Conservation (phyloP, 2,113 vertebrate species). For the Bostrychus sinensis region DNA sequence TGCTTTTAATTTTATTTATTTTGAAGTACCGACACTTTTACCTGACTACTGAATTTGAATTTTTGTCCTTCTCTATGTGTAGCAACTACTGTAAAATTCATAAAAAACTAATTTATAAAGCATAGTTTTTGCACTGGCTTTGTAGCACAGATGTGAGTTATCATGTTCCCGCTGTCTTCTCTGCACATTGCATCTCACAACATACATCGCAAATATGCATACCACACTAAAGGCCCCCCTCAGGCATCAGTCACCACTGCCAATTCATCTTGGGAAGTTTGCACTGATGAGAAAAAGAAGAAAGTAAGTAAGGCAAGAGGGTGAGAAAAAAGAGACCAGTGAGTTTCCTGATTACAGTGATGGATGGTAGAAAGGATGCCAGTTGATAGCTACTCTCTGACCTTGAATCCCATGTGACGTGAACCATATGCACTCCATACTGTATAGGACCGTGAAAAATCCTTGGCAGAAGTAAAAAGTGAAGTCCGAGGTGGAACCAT, state of each 20-base stretch:
- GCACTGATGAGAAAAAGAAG: conserved; percentile 43
- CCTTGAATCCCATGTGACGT: conserved; percentile 21
- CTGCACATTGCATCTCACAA: conserved; percentile 26
- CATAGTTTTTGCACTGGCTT: neutral
- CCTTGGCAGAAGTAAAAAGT: conserved; percentile 1
- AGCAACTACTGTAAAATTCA: neutral
- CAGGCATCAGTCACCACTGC: conserved; percentile 57
- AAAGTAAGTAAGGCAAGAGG: conserved; percentile 24
- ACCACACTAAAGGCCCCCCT: conserved; percentile 28
- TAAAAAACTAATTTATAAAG: neutral
- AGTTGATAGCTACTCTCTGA: conserved; percentile 31
- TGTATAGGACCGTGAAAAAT: conserved; percentile 14
- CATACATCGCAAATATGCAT: conserved; percentile 29
- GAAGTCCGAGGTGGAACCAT: neutral
- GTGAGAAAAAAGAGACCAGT: conserved; percentile 22
- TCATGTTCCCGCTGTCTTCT: conserved; percentile 33
- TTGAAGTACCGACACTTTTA: too few species aligned
- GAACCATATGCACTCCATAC: neutral
- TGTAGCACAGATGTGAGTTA: conserved; percentile 15
- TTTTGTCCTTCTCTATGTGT: too few species aligned
- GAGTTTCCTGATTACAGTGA: conserved; percentile 50
- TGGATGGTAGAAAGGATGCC: conserved; percentile 56
- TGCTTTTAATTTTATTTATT: too few species aligned
- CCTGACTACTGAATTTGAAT: too few species aligned
- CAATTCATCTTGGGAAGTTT: conserved; percentile 65